Conservation (phyloP, 1,140 invertebrate species). For the Octopus bimaculoides region DNA sequence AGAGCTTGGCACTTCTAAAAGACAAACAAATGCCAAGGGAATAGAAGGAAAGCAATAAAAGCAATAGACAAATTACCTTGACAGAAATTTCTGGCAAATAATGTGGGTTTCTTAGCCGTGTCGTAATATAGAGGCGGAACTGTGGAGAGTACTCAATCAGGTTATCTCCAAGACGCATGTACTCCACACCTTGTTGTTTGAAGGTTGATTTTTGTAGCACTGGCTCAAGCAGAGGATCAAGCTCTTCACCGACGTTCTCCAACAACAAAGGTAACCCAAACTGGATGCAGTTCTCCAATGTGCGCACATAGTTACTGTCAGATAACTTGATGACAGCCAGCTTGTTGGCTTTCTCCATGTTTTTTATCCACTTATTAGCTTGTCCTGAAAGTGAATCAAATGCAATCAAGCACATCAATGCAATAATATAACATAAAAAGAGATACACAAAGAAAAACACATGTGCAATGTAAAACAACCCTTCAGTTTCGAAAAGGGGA, state of each 20-base stretch:
- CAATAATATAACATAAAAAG: too few relatives aligned
- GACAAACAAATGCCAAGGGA: too few relatives aligned
- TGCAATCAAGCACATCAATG: not conserved
- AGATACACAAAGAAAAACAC: too few relatives aligned
- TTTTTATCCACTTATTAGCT: conserved; percentile 82
- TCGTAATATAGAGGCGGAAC: conserved; percentile 58
- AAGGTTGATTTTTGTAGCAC: conserved; percentile 57
- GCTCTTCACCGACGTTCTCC: conserved; percentile 58
- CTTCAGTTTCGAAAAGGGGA: too few relatives aligned
- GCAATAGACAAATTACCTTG: conserved; percentile 41
- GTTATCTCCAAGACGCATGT: conserved; percentile 56
- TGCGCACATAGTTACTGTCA: conserved; percentile 54
- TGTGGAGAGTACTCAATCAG: conserved; percentile 55
- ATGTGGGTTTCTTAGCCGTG: conserved; percentile 56
- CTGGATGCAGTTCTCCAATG: conserved; percentile 56
- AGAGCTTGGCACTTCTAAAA: too few relatives aligned
- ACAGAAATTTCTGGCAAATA: conserved; percentile 58
- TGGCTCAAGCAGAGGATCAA: conserved; percentile 57
- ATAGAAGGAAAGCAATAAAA: not conserved
- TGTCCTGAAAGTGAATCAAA: conserved; percentile 43
- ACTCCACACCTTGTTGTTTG: conserved; percentile 57
- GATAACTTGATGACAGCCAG: conserved; percentile 54
- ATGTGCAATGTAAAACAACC: too few relatives aligned
- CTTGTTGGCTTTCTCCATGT: conserved; percentile 68
- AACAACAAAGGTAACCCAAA: conserved; percentile 57